Percentiles rank a stretch among this genome's conserved stretches.
These are phyloP conservation scores for Mimachlamys varia DNA, from an alignment of 2,888 invertebrate species.

Conservation along the genomic window DNA sequence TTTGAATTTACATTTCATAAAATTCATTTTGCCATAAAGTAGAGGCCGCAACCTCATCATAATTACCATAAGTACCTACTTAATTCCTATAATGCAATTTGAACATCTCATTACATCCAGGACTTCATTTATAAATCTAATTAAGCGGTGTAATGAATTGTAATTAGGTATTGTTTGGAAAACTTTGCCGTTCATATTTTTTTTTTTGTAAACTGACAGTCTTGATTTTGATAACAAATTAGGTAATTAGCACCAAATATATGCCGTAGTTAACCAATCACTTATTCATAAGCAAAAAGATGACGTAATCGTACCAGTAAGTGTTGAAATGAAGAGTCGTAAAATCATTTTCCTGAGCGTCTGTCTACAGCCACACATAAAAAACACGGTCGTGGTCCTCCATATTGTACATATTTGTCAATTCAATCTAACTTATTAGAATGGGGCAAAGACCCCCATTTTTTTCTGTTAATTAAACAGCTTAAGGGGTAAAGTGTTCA, in stretches of 20 bases:
- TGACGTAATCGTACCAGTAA: not conserved
- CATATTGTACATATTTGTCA: not conserved
- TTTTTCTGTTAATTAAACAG: slow-evolving; percentile 1
- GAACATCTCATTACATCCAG: not conserved
- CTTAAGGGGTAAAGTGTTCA: not conserved
- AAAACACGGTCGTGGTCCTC: not conserved
- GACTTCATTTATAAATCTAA: slow-evolving; percentile 7
- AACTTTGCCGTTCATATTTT: slow-evolving; percentile 11
- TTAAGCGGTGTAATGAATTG: slow-evolving; percentile 3
- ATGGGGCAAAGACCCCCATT: not conserved
- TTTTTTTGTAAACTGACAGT: not conserved
- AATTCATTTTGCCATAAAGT: not conserved
- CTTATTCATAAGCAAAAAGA: slow-evolving; percentile 1
- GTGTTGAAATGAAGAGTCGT: not conserved
- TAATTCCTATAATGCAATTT: slow-evolving; percentile 6
- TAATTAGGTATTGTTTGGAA: not conserved
- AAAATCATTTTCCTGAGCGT: not conserved
- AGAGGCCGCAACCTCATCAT: not conserved
- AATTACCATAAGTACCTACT: slow-evolving; percentile 4
- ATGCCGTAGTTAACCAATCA: slow-evolving; percentile 10
- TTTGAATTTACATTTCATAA: slow-evolving; percentile 20
- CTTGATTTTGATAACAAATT: slow-evolving; percentile 12
- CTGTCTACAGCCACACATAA: not conserved
- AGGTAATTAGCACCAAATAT: not conserved
- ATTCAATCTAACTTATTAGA: not conserved